Evolutionary conservation across 1,140 invertebrate species (phyloP), one percentile per base, ranked within the genome.

Genomic region (Grapholita molesta): DNA sequence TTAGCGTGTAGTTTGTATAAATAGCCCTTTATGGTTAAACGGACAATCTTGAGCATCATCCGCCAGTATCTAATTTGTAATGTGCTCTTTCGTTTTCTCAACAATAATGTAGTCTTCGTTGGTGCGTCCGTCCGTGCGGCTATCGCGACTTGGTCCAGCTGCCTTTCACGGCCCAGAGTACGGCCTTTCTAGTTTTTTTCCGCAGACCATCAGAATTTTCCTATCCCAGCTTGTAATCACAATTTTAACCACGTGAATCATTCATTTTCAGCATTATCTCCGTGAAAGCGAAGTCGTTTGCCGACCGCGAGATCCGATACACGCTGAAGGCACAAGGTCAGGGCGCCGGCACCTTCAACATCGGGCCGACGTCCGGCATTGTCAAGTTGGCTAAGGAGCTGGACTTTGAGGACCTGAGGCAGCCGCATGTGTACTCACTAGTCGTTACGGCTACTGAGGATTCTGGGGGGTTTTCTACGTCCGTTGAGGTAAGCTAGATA

Each of bases 201-300:
- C n/a, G n/a, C n/a, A n/a, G n/a, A n/a, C n/a, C n/a, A n/a, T n/a
- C n/a, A n/a, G n/a, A n/a, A n/a, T n/a, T n/a, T n/a, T n/a, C n/a
- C n/a, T n/a, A n/a, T n/a, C n/a, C n/a, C 12, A 11, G 8, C 11
- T 38, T 38, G 9, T n/a, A 38, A 12, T 11, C n/a, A 4, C 5
- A 4, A 4, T 38, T 38, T 12, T 38, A 6, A 38, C 11, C n/a
- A 33, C 76, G 78, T 38, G 66, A 64, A 65, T 69, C 70, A 67
- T 75, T 35, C 67, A 52, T 74, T 95, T 95, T 24, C 93, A 98
- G 97, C 84, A 98, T 99, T 42, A 98, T 99, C 88, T 98, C 97
- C 42, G 97, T 99, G 68, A 98, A 98, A 93, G 97, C 98, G 0
- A 98, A 98, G 89, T 98, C 97, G 4, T 99, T 99, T 89, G 97